Evolutionary conservation across 2,797 vertebrate species (phyloP), one percentile per base, ranked within the genome.

Genomic region (Kryptopterus vitreolus): DNA sequence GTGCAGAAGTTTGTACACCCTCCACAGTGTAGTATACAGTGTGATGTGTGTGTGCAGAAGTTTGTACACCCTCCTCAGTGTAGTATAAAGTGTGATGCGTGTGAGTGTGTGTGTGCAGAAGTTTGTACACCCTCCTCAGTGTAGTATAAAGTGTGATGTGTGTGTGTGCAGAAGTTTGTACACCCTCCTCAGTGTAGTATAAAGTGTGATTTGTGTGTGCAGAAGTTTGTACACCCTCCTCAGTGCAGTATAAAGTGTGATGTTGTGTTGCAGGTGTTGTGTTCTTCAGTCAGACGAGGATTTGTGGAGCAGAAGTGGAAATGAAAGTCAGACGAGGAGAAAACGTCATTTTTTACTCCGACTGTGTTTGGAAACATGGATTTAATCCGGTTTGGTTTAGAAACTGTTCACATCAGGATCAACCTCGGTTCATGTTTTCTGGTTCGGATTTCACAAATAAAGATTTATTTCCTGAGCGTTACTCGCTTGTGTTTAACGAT

Each of bases 301-400:
- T 77, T 50, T 78, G 73, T 53, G 85, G 79, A 74, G 29, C 62
- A 31, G 82, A 77, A 31, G 35, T 78, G 33, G 31, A 81, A 18
- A 43, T 46, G 38, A 59, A 5, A 68, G 87, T 84, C 68, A 82
- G 68, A 70, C 20, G 29, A 75, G 84, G 85, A 80, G 81, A 83
- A 11, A 76, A 29, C 2, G 48, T 88, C 31, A 52, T 15, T 68
- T 35, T 87, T 48, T 63, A 78, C 52, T 80, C 43, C 50, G 72
- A 85, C 43, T 15, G 35, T 50, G 58, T 4, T 7, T 1, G 52
- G 4, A 4, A 22, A 9, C 3, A 1, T 31, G 63, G 71, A 35
- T 63, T 22, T 0, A 3, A 77, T n/a, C 7, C 75, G 1, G 0
- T 71, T 13, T 88, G 87, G 87, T 66, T 78, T 18, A 81, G 61